Conservation (phyloP, 1,140 invertebrate genomes). For the Listronotus oregonensis region DNA sequence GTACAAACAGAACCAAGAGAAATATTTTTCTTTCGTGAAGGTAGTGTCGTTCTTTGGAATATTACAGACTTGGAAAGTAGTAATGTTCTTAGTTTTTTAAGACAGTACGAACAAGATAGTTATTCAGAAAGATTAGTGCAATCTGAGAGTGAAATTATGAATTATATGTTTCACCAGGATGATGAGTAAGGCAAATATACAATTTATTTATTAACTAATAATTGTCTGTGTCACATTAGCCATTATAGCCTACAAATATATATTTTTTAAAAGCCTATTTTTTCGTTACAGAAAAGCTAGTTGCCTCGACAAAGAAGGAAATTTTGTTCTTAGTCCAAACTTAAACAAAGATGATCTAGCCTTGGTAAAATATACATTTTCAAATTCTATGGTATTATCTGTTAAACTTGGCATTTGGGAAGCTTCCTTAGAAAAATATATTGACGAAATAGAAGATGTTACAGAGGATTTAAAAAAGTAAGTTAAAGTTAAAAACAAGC, state of each 20-base stretch:
- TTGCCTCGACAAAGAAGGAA: constrained; percentile 45
- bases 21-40: constrained; percentile 84
- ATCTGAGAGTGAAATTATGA: constrained; percentile 83
- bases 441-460: constrained; percentile 81
- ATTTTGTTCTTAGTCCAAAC: constrained; percentile 49
- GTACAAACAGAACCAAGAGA: constrained; percentile 72
- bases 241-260: no score
- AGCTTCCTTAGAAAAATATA: constrained; percentile 78
- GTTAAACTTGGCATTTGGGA: constrained; percentile 94
- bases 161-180: constrained; percentile 61
- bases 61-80: constrained; percentile 79
- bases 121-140: constrained; percentile 72
- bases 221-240: no score
- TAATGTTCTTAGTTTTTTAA: constrained; percentile 77
- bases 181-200: constrained; percentile 27
- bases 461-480: constrained; percentile 75
- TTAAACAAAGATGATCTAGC: constrained; percentile 55
- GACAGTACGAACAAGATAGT: constrained; percentile 66
- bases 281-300: constrained; percentile 55
- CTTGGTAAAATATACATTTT: constrained; percentile 79
- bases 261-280: no score
- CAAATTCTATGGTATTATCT: constrained; percentile 83
- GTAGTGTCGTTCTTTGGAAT: constrained; percentile 90
- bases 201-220: no score
- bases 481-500: neutral